Percentiles rank a stretch among this genome's conserved stretches.
These are phyloP conservation scores for Agrilus planipennis DNA, from an alignment of 1,140 invertebrate species.

Conservation along the genomic window DNA sequence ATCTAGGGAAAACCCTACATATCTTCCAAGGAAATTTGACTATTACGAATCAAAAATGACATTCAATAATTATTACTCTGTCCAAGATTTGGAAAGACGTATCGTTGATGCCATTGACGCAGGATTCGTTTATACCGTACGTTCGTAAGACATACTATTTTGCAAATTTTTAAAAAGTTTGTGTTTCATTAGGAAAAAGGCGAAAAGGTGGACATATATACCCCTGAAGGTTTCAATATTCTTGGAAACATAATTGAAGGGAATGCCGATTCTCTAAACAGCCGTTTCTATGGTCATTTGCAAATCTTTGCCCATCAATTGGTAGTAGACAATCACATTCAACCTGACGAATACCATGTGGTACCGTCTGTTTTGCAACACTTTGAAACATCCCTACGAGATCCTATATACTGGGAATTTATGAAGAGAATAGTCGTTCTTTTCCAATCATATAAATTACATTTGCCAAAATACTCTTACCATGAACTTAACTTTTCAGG, in stretches of 20 bases:
- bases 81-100: constrained; percentile 43
- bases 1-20: constrained; percentile 38
- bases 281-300: constrained; percentile 48
- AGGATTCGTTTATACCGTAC: constrained; percentile 41
- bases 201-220: constrained; percentile 38
- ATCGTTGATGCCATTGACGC: constrained; percentile 49
- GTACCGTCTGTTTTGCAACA: constrained; percentile 34
- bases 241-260: constrained; percentile 56
- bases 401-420: constrained; percentile 54
- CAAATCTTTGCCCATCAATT: constrained; percentile 45
- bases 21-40: constrained; percentile 29
- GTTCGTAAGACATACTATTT: constrained; percentile 10
- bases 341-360: constrained; percentile 25
- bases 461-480: constrained; percentile 43
- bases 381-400: constrained; percentile 47
- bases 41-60: constrained; percentile 23
- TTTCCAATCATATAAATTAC: constrained; percentile 28
- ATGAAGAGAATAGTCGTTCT: constrained; percentile 41
- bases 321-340: constrained; percentile 36
- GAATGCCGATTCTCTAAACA: constrained; percentile 52
- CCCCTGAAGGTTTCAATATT: constrained; percentile 38
- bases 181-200: constrained; percentile 31
- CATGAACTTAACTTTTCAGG: constrained; percentile 44
- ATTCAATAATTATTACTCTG: constrained; percentile 19
- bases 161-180: not conserved